These are phyloP conservation scores for Odontesthes bonariensis DNA, from an alignment of 2,113 vertebrate species.

Conservation along the genomic window DNA sequence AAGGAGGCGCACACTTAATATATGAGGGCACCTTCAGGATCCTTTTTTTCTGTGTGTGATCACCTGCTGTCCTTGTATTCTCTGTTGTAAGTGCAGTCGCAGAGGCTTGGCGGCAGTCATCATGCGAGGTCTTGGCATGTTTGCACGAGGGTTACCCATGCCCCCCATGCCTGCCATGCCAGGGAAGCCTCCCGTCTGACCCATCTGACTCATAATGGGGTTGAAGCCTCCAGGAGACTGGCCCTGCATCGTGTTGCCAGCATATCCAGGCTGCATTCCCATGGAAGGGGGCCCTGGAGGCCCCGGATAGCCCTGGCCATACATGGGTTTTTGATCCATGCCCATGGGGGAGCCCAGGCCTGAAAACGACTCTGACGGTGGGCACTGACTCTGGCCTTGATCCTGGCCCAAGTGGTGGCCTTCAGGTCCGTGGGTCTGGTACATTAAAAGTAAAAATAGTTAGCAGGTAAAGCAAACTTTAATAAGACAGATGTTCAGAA, in stretches of 20 bases:
- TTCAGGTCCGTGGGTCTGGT: slow-evolving; percentile 66
- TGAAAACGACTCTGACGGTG: slow-evolving; percentile 86
- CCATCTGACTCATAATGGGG: slow-evolving; percentile 84
- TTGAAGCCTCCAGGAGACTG: slow-evolving; percentile 88
- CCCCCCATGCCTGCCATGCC: slow-evolving; percentile 80
- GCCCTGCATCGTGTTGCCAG: slow-evolving; percentile 81
- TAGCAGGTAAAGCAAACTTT: not conserved
- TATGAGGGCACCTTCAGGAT: not conserved
- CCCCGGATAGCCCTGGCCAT: slow-evolving; percentile 87
- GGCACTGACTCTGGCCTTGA: slow-evolving; percentile 55
- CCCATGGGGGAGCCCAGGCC: slow-evolving; percentile 87
- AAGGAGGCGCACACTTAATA: not conserved
- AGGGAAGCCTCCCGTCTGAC: slow-evolving; percentile 76
- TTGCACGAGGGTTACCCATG: slow-evolving; percentile 88
- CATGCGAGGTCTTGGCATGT: slow-evolving; percentile 89
- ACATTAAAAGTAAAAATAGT: not conserved
- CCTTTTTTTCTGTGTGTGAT: slow-evolving; percentile 11
- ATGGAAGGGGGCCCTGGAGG: slow-evolving; percentile 86
- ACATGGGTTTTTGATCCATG: slow-evolving; percentile 92
- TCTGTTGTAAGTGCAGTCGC: slow-evolving; percentile 94
- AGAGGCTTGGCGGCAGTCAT: slow-evolving; percentile 91
- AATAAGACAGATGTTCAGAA: not conserved
- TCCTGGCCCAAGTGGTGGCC: slow-evolving; percentile 54
- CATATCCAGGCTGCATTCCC: slow-evolving; percentile 87
- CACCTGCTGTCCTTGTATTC: slow-evolving; percentile 97